Evolutionary conservation across 2,113 vertebrate species (phyloP).

Genomic region (Odontesthes bonariensis): DNA sequence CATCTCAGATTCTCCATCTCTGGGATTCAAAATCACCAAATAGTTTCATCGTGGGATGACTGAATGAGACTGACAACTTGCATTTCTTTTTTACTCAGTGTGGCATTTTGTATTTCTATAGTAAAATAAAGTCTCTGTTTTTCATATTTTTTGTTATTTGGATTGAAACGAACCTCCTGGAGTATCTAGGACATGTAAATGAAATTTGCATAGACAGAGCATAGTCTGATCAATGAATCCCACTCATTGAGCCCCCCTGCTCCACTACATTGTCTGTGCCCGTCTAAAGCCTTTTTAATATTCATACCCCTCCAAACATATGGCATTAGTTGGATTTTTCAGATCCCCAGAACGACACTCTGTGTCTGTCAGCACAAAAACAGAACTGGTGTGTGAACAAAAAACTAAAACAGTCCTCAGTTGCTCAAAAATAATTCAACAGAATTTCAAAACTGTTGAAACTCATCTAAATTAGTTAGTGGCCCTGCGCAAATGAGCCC

Average conservation of each 20-base stretch:
- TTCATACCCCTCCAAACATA: too few relatives aligned
- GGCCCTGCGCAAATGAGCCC: constrained; percentile 15
- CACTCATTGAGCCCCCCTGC: too few relatives aligned
- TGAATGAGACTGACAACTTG: not conserved
- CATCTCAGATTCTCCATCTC: not conserved
- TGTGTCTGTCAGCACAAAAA: too few relatives aligned
- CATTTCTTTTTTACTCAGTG: not conserved
- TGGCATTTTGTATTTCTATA: constrained; percentile 3
- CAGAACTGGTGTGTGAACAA: too few relatives aligned
- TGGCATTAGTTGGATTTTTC: too few relatives aligned
- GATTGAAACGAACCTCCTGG: not conserved
- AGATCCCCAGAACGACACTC: too few relatives aligned
- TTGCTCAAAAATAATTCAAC: not conserved
- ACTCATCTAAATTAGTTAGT: not conserved
- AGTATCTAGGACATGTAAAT: too few relatives aligned
- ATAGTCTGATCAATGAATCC: too few relatives aligned
- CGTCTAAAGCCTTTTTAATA: too few relatives aligned
- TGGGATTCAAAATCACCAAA: not conserved
- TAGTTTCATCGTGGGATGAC: not conserved
- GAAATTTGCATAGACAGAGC: too few relatives aligned
- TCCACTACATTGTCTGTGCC: too few relatives aligned
- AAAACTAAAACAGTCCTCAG: not conserved
- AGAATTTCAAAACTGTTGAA: not conserved
- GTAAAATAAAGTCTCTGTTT: not conserved
- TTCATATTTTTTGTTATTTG: not conserved